Conservation (phyloP, 2,113 vertebrate species). For the Camelus dromedarius region DNA sequence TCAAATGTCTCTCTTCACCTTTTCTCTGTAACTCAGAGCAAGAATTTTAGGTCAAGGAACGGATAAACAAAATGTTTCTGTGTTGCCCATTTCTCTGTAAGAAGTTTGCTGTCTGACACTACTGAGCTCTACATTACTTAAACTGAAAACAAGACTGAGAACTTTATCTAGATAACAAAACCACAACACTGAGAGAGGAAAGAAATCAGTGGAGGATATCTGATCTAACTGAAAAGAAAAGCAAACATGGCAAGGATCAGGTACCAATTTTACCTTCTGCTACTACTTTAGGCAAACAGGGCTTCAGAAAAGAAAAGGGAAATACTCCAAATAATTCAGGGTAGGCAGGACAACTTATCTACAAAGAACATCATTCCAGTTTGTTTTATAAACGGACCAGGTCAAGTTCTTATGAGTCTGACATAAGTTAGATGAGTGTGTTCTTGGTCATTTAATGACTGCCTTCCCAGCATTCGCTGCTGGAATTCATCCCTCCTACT, state of each 20-base stretch:
- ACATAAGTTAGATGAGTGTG: conserved; percentile 24
- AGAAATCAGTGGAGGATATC: conserved; percentile 63
- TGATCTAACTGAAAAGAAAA: conserved; percentile 66
- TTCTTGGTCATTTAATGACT: conserved; percentile 43
- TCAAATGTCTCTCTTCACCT: conserved; percentile 74
- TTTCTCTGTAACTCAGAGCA: conserved; percentile 63
- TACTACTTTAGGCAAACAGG: conserved; percentile 62
- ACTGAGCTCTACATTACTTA: conserved; percentile 48
- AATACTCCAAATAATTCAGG: conserved; percentile 48
- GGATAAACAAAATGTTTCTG: conserved; percentile 70
- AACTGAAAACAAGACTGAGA: conserved; percentile 54
- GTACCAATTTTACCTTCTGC: conserved; percentile 57
- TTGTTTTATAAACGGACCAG: neutral
- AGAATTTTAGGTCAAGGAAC: conserved; percentile 73
- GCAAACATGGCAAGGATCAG: conserved; percentile 65
- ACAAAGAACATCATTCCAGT: conserved; percentile 43
- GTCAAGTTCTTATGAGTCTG: conserved; percentile 47
- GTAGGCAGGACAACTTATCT: conserved; percentile 49
- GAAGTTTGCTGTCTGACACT: conserved; percentile 45
- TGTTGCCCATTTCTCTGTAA: conserved; percentile 60
- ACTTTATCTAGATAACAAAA: conserved; percentile 42
- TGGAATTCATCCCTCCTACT: neutral
- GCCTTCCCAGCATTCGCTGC: neutral
- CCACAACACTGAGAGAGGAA: conserved; percentile 17
- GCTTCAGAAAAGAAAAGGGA: conserved; percentile 56